Evolutionary conservation across 2,113 vertebrate species (phyloP).

Genomic region (Pseudopodoces humilis): DNA sequence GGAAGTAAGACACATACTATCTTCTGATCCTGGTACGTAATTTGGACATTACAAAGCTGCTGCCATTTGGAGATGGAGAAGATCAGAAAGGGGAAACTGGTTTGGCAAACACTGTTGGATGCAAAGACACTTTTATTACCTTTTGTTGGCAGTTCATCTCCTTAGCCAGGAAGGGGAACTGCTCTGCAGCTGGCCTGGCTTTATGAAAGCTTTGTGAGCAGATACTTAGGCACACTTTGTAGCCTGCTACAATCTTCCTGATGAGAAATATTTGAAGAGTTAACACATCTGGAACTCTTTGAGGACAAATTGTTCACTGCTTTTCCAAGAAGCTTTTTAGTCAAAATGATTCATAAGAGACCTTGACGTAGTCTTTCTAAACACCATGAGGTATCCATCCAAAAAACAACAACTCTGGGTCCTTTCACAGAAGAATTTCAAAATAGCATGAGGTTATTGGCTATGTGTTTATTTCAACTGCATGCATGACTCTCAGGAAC

Average conservation of each 20-base stretch:
- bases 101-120: not conserved
- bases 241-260: not conserved
- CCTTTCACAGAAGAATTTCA: not conserved
- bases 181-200: not conserved
- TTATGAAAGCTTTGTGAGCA: not conserved
- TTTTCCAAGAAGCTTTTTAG: not conserved
- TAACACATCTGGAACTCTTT: not conserved
- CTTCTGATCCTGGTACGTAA: not conserved
- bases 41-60: not conserved
- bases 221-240: not conserved
- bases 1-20: rapidly evolving
- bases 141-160: not conserved
- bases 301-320: not conserved
- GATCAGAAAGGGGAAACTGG: not conserved
- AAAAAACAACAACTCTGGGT: not conserved
- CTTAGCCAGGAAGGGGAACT: not conserved
- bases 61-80: not conserved
- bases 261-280: not conserved
- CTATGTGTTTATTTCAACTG: not conserved
- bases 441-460: not conserved
- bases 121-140: not conserved
- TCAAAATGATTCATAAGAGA: slow-evolving; percentile 6
- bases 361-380: not conserved
- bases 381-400: not conserved
- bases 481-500: not conserved